Evolutionary conservation across 2,797 vertebrate genomes (phyloP), one percentile per base, ranked within the genome.

Genomic region (Siniperca obscura): DNA sequence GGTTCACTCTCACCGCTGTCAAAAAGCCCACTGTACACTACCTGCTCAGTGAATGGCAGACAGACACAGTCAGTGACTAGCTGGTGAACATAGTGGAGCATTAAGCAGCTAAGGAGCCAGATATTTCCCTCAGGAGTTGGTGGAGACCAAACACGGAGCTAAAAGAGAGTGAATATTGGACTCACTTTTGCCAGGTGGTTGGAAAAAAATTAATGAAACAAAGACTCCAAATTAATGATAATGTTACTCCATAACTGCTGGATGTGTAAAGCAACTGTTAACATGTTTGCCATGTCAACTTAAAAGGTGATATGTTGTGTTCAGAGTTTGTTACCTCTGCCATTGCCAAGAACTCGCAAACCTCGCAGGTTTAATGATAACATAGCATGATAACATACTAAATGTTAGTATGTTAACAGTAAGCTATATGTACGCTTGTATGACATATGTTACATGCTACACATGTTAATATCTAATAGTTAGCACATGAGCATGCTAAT

Each of bases 11-110:
- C 8, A 50, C 22, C 14, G 0, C n/a, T 68, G 36, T 60, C 78
- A 48, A 38, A 38, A 62, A 70, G 13, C 57, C 11, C 25, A 10
- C 40, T 57, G 17, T 36, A 38, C 50, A 48, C 30, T 22, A 11
- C 27, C 36, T 48, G 59, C 53, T 79, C 30, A 73, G 42, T 14
- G 0, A 34, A 42, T 30, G 7, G 10, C 48, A 21, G 21, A 38
- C 60, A 42, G 50, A 22, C 50, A 34, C 16, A 60, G 57, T 60
- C 7, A 27, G 25, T 2, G 17, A 60, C 30, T n/a, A 55, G 19
- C 50, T 65, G 60, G n/a, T 55, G 72, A 44, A 65, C 50, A 74
- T 56, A 65, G 50, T 44, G 68, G 11, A 78, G 38, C 76, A 70
- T 71, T 72, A 55, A 57, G 40, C 61, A 48, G 42, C 3, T 19